Conservation (phyloP, 2,113 vertebrate species). For the Polypterus bichir region DNA sequence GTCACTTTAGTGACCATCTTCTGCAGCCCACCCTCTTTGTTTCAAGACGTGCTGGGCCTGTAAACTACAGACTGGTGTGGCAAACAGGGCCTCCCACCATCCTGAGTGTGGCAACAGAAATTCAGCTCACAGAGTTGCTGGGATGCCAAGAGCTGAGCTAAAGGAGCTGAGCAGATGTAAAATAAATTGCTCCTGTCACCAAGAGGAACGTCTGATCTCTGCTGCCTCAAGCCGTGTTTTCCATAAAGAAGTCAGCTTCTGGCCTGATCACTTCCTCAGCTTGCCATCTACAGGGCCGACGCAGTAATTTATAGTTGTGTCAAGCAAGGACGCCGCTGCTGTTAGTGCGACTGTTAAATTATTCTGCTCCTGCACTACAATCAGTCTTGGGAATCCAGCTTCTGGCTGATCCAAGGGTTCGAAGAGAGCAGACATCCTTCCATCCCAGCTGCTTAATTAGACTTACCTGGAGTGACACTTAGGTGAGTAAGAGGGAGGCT, state of each 20-base stretch:
- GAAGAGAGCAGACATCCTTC: too few relatives aligned
- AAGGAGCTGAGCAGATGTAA: conserved; percentile 36
- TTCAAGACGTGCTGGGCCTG: too few relatives aligned
- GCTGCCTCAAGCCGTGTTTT: conserved; percentile 30
- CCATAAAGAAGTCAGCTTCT: neutral
- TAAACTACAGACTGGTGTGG: too few relatives aligned
- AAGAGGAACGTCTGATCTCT: conserved; percentile 30
- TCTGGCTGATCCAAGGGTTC: neutral
- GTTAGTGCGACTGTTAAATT: conserved; percentile 13
- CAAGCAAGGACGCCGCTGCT: conserved; percentile 1
- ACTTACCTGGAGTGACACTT: too few relatives aligned
- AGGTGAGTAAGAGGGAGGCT: too few relatives aligned
- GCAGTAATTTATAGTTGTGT: conserved; percentile 8
- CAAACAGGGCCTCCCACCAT: too few relatives aligned
- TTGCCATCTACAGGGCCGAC: neutral
- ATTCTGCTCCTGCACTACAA: conserved; percentile 10
- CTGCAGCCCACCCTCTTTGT: too few relatives aligned
- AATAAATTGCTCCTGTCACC: conserved; percentile 38
- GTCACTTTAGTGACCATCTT: too few relatives aligned
- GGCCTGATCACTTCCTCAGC: neutral
- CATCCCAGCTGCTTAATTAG: too few relatives aligned
- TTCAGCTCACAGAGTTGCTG: too few relatives aligned
- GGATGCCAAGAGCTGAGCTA: conserved; percentile 27
- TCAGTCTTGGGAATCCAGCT: conserved; percentile 1
- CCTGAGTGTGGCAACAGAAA: too few relatives aligned